Evolutionary conservation across 1,140 invertebrate species (phyloP), one percentile per base, ranked within the genome.

Genomic region (Charaxes varanes): DNA sequence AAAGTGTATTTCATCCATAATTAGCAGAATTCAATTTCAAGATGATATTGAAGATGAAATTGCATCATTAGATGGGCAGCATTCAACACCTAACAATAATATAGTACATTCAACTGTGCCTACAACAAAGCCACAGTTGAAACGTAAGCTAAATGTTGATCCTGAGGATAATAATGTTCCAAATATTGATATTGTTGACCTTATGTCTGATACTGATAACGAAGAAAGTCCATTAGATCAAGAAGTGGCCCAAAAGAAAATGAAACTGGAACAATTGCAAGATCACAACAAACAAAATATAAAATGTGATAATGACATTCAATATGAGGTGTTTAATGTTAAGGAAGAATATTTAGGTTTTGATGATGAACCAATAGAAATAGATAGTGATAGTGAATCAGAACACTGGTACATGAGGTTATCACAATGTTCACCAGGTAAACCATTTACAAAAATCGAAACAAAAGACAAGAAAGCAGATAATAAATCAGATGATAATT

Each of bases 361-460:
- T 62, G 63, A 77, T 56, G 65, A 77, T 53, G 76, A 78, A 45
- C 47, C 61, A 16, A 70, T 72, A 38, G 16, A 58, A 53, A 60
- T 78, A 43, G 74, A 79, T 26, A 74, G 67, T 65, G 74, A 79
- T 36, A 65, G 54, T 55, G 74, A 77, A 44, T 70, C 70, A 42
- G 68, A 77, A 31, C 56, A 74, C 15, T 78, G 73, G 70, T 56
- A 50, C 14, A 16, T 63, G 11, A 57, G 69, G 37, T 38, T 80
- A 6, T 82, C 78, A 6, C 73, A 82, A 53, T 77, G 53, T 44
- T 79, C 72, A 13, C 72, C 73, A 18, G 59, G 62, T 15, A 78
- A 78, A 40, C 53, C 71, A 30, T 62, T 62, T 22, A 58, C 30
- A 17, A 76, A 56, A 43, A 19, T 30, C 40, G 23, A 45, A 2